Evolutionary conservation across 92 coral and sea anemone genomes (phyloP), one percentile per base, ranked within the genome.

Genomic region (Muricea muricata): DNA sequence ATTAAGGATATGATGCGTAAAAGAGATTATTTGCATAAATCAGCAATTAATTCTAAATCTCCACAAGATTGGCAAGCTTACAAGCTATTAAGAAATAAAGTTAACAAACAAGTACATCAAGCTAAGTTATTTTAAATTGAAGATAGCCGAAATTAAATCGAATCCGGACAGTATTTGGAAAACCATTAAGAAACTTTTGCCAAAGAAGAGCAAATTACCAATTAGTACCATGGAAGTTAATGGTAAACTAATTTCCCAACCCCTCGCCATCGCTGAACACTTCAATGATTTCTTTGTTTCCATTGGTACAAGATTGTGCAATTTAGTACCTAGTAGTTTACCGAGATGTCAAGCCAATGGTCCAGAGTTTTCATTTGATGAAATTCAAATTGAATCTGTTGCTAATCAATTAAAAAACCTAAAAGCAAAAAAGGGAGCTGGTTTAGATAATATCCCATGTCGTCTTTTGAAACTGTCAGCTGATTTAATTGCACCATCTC

Each of bases 111-210:
- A 30, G 79, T 84, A 46, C 52, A 66, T 69, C 34, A 68, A 15
- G 82, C 58, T 32, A 76, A 84, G 17, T 47, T 83, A 84, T 80
- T 88, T 31, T 69, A 82, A 29, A 28, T 60, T 34, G 8, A 18
- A 60, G 34, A 5, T 60, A 24, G 30, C 12, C 0, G 32, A 60
- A 70, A 79, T 79, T 33, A 67, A 60, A 72, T 39, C 56, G 13
- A 80, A 69, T 58, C 83, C 92, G 25, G 34, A 39, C 50, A 76
- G 89, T 48, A 89, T 84, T 76, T 88, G 87, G 85, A 80, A 50
- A n/a, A n/a, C n/a, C n/a, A n/a, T n/a, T n/a, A n/a, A n/a, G n/a
- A n/a, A n/a, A n/a, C n/a, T n/a, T n/a, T 56, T 32, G 67, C 29
- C 78, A 78, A 2, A 73, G 21, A 15, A 29, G 4, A 83, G 81